A percentile compares a stretch with the other conserved stretches of the same genome.
phyloP scores from a whole-genome alignment of 2,797 vertebrate species.

The Orestias chungarensis region DNA sequence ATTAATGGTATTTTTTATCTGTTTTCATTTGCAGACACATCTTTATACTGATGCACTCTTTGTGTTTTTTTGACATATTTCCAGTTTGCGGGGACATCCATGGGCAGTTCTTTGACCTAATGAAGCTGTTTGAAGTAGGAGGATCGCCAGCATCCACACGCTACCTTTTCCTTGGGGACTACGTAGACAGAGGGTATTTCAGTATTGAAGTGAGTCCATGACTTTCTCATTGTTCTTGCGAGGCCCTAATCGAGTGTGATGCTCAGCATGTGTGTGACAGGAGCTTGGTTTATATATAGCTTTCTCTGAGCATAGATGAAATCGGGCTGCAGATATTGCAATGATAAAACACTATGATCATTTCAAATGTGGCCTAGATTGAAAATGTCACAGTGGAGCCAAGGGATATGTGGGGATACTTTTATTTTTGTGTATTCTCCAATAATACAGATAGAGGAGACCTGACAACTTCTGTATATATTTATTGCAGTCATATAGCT shows the following conservation, averaged over 20 bases:
- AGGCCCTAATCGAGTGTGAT: conserved; percentile 53
- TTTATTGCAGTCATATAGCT: conserved; percentile 33
- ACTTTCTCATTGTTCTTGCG: conserved; percentile 32
- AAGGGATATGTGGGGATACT: conserved; percentile 31
- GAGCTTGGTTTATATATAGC: conserved; percentile 67
- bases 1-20: background rate
- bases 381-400: conserved; percentile 43
- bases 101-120: conserved; percentile 98
- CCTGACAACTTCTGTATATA: conserved; percentile 10
- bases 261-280: conserved; percentile 41
- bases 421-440: conserved; percentile 51
- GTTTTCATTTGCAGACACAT: conserved; percentile 33
- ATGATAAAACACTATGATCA: conserved; percentile 51
- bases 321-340: conserved; percentile 57
- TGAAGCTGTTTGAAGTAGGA: conserved; percentile 99
- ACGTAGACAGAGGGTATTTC: conserved; percentile 99
- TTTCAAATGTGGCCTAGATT: conserved; percentile 41
- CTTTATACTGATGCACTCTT: conserved; percentile 13
- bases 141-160: conserved; percentile 97
- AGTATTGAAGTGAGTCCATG: conserved; percentile 96
- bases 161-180: conserved; percentile 99
- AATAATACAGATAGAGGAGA: conserved; percentile 27
- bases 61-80: conserved; percentile 10
- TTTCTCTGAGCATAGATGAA: conserved; percentile 59
- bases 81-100: conserved; percentile 98